phyloP scores from a whole-genome alignment of 2,797 vertebrate species.

The Lerista edwardsae region DNA sequence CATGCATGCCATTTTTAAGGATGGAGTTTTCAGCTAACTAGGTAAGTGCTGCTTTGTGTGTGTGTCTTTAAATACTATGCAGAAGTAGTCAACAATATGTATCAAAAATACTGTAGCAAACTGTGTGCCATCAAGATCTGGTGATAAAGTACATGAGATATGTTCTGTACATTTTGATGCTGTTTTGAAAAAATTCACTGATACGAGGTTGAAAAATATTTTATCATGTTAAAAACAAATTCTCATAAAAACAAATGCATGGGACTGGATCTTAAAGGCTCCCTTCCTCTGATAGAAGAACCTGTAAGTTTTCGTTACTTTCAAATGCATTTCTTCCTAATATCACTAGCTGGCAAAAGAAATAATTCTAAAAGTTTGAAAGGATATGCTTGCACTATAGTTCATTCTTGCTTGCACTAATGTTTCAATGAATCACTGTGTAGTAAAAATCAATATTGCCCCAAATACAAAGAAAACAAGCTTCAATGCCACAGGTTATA shows the following conservation, averaged over 20 bases:
- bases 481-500: neutral
- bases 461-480: neutral
- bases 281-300: too few relatives aligned
- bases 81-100: neutral
- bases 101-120: neutral
- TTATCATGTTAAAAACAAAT: neutral
- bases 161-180: too few relatives aligned
- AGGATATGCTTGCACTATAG: neutral
- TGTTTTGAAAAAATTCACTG: neutral
- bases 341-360: neutral
- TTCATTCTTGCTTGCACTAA: neutral
- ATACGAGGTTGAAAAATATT: neutral
- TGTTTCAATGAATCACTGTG: neutral
- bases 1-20: neutral
- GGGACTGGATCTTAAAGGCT: neutral
- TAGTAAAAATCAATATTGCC: neutral
- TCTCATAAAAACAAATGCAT: too few relatives aligned
- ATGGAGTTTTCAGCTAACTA: neutral
- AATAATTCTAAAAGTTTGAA: neutral
- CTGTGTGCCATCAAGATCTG: neutral
- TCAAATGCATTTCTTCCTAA: neutral
- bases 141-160: neutral
- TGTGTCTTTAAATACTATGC: neutral
- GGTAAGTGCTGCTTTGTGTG: neutral
- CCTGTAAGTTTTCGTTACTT: neutral